Percentiles rank a stretch among this genome's conserved stretches.
Evolutionary conservation across 2,113 vertebrate genomes (phyloP).

Genomic region (Procapra przewalskii): DNA sequence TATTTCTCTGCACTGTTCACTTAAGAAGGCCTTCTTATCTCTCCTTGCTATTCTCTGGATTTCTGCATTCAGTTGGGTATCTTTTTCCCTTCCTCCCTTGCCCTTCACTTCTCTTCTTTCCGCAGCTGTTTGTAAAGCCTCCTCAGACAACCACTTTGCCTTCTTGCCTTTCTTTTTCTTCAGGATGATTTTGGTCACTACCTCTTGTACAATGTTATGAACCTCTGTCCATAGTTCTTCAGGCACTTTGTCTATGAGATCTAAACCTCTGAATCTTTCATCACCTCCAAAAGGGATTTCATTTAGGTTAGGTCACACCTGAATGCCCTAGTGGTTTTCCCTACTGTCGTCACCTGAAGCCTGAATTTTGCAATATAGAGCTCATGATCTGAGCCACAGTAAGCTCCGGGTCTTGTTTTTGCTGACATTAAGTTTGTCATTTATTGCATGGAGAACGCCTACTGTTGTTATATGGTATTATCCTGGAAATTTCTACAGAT

Average conservation of each 20-base stretch:
- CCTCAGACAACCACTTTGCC: not conserved
- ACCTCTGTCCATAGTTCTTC: not conserved
- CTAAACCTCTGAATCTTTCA: not conserved
- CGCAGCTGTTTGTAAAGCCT: not conserved
- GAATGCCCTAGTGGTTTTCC: not conserved
- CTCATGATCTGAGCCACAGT: not conserved
- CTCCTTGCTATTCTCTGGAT: not conserved
- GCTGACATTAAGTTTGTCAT: not conserved
- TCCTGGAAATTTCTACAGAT: not conserved
- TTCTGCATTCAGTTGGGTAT: not conserved
- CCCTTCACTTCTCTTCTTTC: not conserved
- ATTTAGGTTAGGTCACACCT: not conserved
- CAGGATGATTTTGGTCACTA: not conserved
- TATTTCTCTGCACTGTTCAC: not conserved
- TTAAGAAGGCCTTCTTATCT: not conserved
- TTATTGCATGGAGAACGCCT: not conserved
- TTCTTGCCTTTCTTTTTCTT: not conserved
- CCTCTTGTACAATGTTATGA: not conserved
- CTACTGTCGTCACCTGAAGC: not conserved
- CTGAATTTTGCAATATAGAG: not conserved
- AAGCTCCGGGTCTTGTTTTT: not conserved
- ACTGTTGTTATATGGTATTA: not conserved
- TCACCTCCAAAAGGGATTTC: not conserved
- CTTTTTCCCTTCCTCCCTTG: not conserved
- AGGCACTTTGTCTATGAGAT: not conserved